phyloP scores from a whole-genome alignment of 2,797 vertebrate species.

The Gouania willdenowi region DNA sequence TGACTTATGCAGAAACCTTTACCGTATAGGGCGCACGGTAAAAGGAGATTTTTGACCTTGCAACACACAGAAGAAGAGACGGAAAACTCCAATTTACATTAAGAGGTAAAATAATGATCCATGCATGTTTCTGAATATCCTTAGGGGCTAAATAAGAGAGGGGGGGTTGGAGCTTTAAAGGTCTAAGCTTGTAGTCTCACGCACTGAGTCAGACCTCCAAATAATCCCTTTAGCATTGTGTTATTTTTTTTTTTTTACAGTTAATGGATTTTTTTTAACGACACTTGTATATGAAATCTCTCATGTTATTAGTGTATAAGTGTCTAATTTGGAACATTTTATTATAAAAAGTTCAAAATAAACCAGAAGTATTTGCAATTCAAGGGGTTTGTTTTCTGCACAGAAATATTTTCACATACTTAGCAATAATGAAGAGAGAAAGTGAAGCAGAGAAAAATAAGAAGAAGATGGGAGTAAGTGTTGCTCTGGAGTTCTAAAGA shows the following conservation, averaged over 20 bases:
- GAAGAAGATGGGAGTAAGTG: constrained; percentile 56
- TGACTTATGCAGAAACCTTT: constrained; percentile 72
- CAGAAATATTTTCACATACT: constrained; percentile 6
- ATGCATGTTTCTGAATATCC: constrained; percentile 26
- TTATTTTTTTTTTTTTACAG: constrained; percentile 22
- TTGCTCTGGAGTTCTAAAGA: constrained; percentile 77
- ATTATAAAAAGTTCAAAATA: not conserved
- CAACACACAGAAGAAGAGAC: constrained; percentile 43
- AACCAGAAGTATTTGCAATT: not conserved
- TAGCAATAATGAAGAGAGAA: constrained; percentile 30
- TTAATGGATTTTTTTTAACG: constrained; percentile 31
- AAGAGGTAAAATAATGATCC: constrained; percentile 14
- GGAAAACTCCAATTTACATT: constrained; percentile 46
- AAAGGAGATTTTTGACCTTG: constrained; percentile 81
- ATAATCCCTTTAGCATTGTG: constrained; percentile 21
- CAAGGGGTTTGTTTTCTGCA: not conserved
- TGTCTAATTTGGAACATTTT: not conserved
- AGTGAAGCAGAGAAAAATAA: constrained; percentile 27
- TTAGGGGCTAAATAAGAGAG: constrained; percentile 4
- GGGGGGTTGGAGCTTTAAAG: not conserved
- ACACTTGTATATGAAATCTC: not conserved
- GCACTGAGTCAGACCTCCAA: constrained; percentile 19
- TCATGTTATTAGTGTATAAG: not conserved
- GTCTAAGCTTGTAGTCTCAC: constrained; percentile 1
- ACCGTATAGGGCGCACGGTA: constrained; percentile 59